Percentiles rank a stretch among this genome's conserved stretches.
These are phyloP conservation scores for Dione juno DNA, from an alignment of 2,888 invertebrate species.

Conservation along the genomic window DNA sequence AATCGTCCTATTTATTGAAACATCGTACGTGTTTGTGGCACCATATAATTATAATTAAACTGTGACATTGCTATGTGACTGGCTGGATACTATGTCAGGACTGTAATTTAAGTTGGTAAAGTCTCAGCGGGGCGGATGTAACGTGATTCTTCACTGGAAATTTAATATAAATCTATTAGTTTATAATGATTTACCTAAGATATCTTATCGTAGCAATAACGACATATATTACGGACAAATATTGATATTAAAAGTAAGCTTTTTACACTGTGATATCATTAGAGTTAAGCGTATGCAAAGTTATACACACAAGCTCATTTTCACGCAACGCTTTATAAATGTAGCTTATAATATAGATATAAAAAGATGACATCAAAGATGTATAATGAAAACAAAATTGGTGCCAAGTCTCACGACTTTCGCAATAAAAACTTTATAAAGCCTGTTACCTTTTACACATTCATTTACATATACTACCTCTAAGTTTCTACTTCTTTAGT, in stretches of 20 bases:
- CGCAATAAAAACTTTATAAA: constrained; percentile 26
- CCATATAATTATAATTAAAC: constrained; percentile 37
- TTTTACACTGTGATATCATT: not conserved
- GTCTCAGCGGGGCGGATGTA: constrained; percentile 19
- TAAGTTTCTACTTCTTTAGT: constrained; percentile 23
- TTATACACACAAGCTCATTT: constrained; percentile 10
- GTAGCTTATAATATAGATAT: not conserved
- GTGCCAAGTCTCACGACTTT: constrained; percentile 21
- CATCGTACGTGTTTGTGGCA: constrained; percentile 28
- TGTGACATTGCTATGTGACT: constrained; percentile 29
- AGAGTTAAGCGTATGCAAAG: constrained; percentile 14
- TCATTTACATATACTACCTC: constrained; percentile 23
- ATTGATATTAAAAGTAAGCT: not conserved
- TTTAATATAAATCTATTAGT: not conserved
- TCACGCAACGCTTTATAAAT: constrained; percentile 7
- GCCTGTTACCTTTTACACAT: constrained; percentile 22
- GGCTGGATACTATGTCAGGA: constrained; percentile 27
- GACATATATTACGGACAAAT: not conserved
- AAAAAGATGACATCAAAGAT: constrained; percentile 20
- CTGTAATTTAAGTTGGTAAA: constrained; percentile 30
- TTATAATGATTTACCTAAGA: not conserved
- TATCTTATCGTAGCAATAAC: not conserved
- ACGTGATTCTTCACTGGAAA: constrained; percentile 5
- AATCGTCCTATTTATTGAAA: constrained; percentile 64
- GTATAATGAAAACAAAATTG: constrained; percentile 26